These are phyloP conservation scores for Amorpha juglandis DNA, from an alignment of 2,888 invertebrate species.

Conservation along the genomic window DNA sequence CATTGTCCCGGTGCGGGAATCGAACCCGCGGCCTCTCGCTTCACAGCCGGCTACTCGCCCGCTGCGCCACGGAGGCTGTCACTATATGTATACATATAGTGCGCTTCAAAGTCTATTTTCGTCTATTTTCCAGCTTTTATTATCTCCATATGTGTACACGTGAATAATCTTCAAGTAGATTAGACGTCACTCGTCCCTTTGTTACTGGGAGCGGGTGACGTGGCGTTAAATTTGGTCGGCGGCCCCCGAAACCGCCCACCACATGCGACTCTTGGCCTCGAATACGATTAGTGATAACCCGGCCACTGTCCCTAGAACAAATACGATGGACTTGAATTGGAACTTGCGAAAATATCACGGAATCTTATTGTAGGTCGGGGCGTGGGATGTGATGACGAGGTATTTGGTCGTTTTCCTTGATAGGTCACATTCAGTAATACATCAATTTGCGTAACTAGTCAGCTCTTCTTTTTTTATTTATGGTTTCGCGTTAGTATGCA, in stretches of 20 bases:
- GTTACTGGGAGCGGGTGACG: not conserved
- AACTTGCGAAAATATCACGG: not conserved
- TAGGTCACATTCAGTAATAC: too few relatives aligned
- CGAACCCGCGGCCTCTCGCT: too few relatives aligned
- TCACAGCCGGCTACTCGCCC: too few relatives aligned
- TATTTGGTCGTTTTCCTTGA: too few relatives aligned
- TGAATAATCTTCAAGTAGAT: not conserved
- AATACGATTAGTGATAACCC: conserved; percentile 8
- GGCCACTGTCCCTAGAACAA: conserved; percentile 3
- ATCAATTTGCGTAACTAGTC: too few relatives aligned
- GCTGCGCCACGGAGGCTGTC: too few relatives aligned
- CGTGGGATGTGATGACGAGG: too few relatives aligned
- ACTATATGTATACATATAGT: too few relatives aligned
- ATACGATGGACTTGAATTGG: conserved; percentile 8
- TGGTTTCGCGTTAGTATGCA: too few relatives aligned
- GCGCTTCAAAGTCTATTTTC: too few relatives aligned
- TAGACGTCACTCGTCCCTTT: conserved; percentile 20
- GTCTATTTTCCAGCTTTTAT: not conserved
- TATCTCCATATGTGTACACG: not conserved
- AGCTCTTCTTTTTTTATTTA: too few relatives aligned
- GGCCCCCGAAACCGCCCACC: not conserved
- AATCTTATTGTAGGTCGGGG: not conserved
- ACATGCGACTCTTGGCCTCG: not conserved
- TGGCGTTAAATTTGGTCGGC: conserved; percentile 14
- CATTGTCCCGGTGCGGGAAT: too few relatives aligned